Conservation (phyloP, 2,797 vertebrate species). For the Pangasius djambal region DNA sequence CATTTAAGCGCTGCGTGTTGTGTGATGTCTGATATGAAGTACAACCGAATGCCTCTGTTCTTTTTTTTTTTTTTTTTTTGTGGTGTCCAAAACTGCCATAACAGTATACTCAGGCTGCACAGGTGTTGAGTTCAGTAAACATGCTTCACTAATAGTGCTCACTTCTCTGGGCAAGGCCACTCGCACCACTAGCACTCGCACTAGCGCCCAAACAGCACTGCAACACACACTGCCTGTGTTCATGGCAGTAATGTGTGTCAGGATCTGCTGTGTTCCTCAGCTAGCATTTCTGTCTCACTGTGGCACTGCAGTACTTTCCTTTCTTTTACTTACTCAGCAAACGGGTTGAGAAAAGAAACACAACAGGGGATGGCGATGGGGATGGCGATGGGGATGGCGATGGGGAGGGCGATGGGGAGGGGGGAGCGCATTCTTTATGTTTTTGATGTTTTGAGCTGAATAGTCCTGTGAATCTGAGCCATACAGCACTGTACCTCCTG, state of each 20-base stretch:
- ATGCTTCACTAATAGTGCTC: constrained; percentile 60
- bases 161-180: constrained; percentile 65
- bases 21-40: constrained; percentile 11
- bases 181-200: constrained; percentile 61
- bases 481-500: constrained; percentile 45
- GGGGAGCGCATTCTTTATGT: not conserved
- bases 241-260: constrained; percentile 5
- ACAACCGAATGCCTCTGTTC: constrained; percentile 19
- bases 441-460: constrained; percentile 22
- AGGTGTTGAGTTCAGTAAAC: constrained; percentile 55
- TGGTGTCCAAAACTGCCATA: constrained; percentile 60
- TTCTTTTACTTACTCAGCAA: constrained; percentile 14
- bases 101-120: constrained; percentile 59
- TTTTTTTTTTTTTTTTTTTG: constrained; percentile 18
- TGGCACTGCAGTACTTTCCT: constrained; percentile 18
- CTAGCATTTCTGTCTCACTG: constrained; percentile 19
- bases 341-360: constrained; percentile 5
- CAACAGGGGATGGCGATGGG: not conserved
- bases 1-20: constrained; percentile 28
- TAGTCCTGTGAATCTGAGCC: constrained; percentile 59
- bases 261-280: constrained; percentile 12
- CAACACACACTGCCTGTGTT: constrained; percentile 1
- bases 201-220: not conserved
- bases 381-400: too few relatives aligned
- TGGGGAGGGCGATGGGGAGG: not conserved